These are phyloP conservation scores for Choreutis nemorana DNA, from an alignment of 2,888 invertebrate species.

Conservation along the genomic window DNA sequence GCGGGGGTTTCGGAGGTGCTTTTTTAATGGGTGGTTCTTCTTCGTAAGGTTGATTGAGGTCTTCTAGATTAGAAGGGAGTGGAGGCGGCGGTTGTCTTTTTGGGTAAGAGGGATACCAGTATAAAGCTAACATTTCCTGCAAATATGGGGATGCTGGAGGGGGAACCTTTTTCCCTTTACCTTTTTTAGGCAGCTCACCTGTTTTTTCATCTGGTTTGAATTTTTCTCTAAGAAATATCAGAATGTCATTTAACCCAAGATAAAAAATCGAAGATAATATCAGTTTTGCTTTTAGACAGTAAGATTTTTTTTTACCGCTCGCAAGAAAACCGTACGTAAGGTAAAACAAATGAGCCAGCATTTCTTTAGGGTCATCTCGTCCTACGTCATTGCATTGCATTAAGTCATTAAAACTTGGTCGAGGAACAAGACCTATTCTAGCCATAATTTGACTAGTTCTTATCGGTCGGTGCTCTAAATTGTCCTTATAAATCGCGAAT, in stretches of 20 bases:
- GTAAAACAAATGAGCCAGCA: slow-evolving; percentile 42
- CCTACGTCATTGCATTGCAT: slow-evolving; percentile 36
- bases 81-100: slow-evolving; percentile 19
- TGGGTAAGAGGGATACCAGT: slow-evolving; percentile 18
- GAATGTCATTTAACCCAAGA: slow-evolving; percentile 34
- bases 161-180: slow-evolving; percentile 21
- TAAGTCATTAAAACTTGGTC: slow-evolving; percentile 28
- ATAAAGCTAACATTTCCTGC: slow-evolving; percentile 27
- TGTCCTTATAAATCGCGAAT: slow-evolving; percentile 37
- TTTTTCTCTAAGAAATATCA: slow-evolving; percentile 26
- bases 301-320: slow-evolving; percentile 29
- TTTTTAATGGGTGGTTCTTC: slow-evolving; percentile 30
- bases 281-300: slow-evolving; percentile 36
- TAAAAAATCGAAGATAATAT: slow-evolving; percentile 44
- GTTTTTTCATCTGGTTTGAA: slow-evolving; percentile 26
- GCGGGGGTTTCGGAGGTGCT: slow-evolving; percentile 30
- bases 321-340: slow-evolving; percentile 30
- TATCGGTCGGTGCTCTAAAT: slow-evolving; percentile 37
- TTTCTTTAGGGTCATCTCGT: slow-evolving; percentile 36
- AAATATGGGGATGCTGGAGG: slow-evolving; percentile 38
- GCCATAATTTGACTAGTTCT: slow-evolving; percentile 27
- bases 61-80: slow-evolving; percentile 41
- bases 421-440: slow-evolving; percentile 33
- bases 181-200: slow-evolving; percentile 15
- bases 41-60: slow-evolving; percentile 37